Conservation (phyloP, 2,888 invertebrate genomes). For the Leuctra nigra region DNA sequence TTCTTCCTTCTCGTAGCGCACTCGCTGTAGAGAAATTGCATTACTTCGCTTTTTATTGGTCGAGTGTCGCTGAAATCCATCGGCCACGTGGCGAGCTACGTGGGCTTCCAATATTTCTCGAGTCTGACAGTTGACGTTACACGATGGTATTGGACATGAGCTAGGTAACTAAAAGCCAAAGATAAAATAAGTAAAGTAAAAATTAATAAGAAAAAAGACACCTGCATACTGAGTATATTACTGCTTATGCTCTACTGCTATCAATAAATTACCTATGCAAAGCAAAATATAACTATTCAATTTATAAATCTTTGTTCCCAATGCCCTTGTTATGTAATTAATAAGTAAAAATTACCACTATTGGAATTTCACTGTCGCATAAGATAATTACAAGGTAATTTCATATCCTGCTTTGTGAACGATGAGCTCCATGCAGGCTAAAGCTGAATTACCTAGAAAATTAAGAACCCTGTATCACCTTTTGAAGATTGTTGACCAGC, state of each 20-base stretch:
- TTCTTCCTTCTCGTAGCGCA: slow-evolving; percentile 49
- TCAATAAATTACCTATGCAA: too few species aligned
- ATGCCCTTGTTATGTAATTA: too few species aligned
- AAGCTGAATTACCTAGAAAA: too few species aligned
- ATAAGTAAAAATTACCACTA: too few species aligned
- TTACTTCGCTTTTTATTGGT: slow-evolving; percentile 3
- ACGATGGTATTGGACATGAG: slow-evolving; percentile 32
- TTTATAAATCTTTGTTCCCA: too few species aligned
- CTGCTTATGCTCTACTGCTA: background rate
- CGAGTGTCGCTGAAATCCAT: slow-evolving; percentile 37
- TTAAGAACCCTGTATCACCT: too few species aligned
- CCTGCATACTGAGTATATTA: background rate
- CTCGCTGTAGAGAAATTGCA: slow-evolving; percentile 41
- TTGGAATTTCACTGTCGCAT: too few species aligned
- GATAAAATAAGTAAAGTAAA: background rate
- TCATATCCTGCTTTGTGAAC: too few species aligned
- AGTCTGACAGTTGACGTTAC: slow-evolving; percentile 38
- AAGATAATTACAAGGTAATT: too few species aligned
- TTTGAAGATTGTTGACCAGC: too few species aligned
- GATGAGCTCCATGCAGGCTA: too few species aligned
- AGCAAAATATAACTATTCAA: too few species aligned
- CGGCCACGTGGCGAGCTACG: slow-evolving; percentile 41
- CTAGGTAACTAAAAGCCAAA: background rate
- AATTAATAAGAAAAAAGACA: background rate
- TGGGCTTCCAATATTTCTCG: slow-evolving; percentile 43